Base-by-base conservation (phyloP, 2,888 invertebrate genomes). In the Neoascia interrupta region DNA sequence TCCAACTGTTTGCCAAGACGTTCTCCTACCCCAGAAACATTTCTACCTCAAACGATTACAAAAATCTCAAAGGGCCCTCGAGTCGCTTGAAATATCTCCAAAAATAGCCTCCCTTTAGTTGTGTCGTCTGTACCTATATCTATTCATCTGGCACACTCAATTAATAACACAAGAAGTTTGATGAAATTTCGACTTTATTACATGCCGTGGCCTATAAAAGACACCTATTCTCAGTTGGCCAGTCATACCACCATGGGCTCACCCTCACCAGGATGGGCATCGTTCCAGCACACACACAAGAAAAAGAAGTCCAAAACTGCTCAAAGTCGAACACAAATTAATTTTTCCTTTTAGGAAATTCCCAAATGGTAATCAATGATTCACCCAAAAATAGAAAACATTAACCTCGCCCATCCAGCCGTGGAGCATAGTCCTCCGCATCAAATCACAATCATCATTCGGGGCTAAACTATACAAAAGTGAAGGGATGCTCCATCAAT, bases 301-400 rank as follows among this genome's bases (percentile, higher is more conserved):
- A n/a, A n/a, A n/a, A n/a, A 19, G 41, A 23, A 41, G 36, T 37
- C 8, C 28, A 26, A 37, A 45, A 21, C 36, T 45, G 43, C 19
- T 60, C 43, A 41, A 56, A 45, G 28, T 34, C 34, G 34, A 26
- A 21, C 23, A 34, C 18, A 37, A 41, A 58, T 31, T 68, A 41
- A 41, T 68, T 45, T 56, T 68, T 39, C 45, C 34, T 41, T 43
- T 34, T 43, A 23, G 4, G 23, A 41, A 18, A 43, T 45, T 41
- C 34, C 66, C 66, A 66, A 36, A 36, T 47, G 66, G 28, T 45
- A 39, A 47, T 54, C 47, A 68, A 58, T 68, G 54, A 68, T 49
- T 68, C 49, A 56, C 34, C 56, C 39, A 21, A 68, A 74, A 74
- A 60, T 60, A 68, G 60, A 60, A 74, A 74, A 60, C 68, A 68